Base-by-base conservation (phyloP, 2,797 vertebrate species). In the Rhabdomys pumilio region DNA sequence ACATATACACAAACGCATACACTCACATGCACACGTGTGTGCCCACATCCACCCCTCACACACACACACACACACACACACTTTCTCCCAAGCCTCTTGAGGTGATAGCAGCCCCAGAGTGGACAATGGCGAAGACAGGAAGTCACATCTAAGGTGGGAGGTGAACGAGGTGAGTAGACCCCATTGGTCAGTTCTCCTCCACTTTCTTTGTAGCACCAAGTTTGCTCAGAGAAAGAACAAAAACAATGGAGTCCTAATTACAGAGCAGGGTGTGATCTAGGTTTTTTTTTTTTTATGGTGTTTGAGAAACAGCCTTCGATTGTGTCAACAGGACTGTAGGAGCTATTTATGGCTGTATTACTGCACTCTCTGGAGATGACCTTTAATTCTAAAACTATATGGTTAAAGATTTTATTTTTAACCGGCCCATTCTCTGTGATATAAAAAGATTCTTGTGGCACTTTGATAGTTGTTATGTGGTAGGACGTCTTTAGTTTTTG, bases 361-460 rank as follows among this genome's bases (percentile, higher is more conserved):
- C 11, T 73, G 31, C 94, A 6, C n/a, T 91, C 47, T 91, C 76
- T 44, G 41, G 72, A 87, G n/a, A 91, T 59, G 93, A 93, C 57
- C 82, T 96, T 95, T 89, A 86, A 89, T 89, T 90, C 82, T 67
- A 85, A 61, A 93, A 83, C 41, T 85, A 44, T 50, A 72, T 20
- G 24, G 90, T 82, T 80, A 73, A 95, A 91, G 63, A 3, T 88
- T 82, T 72, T 29, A 59, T 34, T 95, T 53, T 61, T n/a, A 77
- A 73, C 4, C 53, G 57, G 55, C 53, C 38, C 12, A 80, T 59
- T 82, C 77, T 53, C 92, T 81, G 59, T 29, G 50, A 76, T 85
- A 92, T 63, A 95, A 96, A 96, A 96, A 96, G 91, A 96, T 81
- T 2, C 15, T 73, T 93, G 83, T 69, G 76, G 65, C 73, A 47